Percentiles rank a stretch among this genome's conserved stretches.
These are phyloP conservation scores for Agrotis segetum DNA, from an alignment of 2,888 invertebrate species.

Conservation along the genomic window DNA sequence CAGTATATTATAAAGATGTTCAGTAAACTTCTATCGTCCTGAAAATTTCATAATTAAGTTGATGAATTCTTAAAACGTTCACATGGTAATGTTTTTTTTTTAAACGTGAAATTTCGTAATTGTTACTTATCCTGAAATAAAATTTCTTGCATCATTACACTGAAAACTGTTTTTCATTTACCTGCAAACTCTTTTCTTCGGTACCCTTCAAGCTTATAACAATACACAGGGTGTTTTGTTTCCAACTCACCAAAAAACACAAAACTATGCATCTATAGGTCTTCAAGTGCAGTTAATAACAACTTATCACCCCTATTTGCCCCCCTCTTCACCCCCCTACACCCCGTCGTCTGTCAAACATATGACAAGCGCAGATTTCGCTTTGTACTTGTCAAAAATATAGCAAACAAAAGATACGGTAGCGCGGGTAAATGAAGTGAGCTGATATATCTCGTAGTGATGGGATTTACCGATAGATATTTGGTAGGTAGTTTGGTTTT, in stretches of 20 bases:
- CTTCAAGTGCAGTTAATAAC: slow-evolving; percentile 88
- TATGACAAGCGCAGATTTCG: slow-evolving; percentile 90
- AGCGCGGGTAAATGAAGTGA: slow-evolving; percentile 90
- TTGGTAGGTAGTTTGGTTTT: background rate
- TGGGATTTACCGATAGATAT: slow-evolving; percentile 69
- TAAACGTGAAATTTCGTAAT: no score
- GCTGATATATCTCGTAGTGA: slow-evolving; percentile 89
- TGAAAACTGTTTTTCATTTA: slow-evolving; percentile 13
- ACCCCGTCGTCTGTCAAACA: slow-evolving; percentile 87
- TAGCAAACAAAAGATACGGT: slow-evolving; percentile 90
- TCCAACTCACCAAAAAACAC: slow-evolving; percentile 38
- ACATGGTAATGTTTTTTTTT: no score
- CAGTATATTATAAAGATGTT: no score
- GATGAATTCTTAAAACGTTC: no score
- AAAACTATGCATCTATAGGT: slow-evolving; percentile 71
- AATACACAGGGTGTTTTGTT: slow-evolving; percentile 38
- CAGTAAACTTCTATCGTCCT: no score
- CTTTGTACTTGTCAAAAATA: slow-evolving; percentile 91
- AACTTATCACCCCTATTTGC: slow-evolving; percentile 83
- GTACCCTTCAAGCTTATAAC: slow-evolving; percentile 9
- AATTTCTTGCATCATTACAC: background rate
- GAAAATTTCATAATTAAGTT: no score
- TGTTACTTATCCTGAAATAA: background rate
- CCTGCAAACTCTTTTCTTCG: slow-evolving; percentile 19
- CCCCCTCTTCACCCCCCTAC: slow-evolving; percentile 56